Percentiles rank a stretch among this genome's conserved stretches.
Evolutionary conservation across 2,888 invertebrate species (phyloP).

Genomic region (Acronicta aceris): DNA sequence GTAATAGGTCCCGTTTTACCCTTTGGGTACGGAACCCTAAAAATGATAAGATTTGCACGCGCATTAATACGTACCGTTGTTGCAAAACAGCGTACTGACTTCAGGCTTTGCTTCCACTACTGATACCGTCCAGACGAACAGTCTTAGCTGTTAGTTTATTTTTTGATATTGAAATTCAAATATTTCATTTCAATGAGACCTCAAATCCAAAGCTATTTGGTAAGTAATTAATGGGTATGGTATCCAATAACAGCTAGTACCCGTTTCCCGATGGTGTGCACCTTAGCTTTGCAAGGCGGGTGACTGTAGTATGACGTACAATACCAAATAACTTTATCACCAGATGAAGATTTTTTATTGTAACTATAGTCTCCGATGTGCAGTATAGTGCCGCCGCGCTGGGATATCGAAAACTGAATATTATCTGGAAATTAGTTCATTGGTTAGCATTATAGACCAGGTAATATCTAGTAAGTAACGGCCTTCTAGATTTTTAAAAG

Average conservation of each 20-base stretch:
- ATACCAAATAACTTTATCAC: conserved; percentile 58
- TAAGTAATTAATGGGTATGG: conserved; percentile 44
- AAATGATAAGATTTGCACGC: too few relatives aligned
- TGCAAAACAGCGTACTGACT: too few relatives aligned
- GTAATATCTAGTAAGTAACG: too few relatives aligned
- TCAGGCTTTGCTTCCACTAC: too few relatives aligned
- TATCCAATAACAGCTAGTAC: conserved; percentile 29
- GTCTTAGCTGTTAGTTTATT: not conserved
- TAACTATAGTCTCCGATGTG: conserved; percentile 62
- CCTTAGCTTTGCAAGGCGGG: conserved; percentile 58
- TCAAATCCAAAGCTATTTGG: too few relatives aligned
- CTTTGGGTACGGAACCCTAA: too few relatives aligned
- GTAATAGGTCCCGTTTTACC: too few relatives aligned
- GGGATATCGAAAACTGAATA: conserved; percentile 57
- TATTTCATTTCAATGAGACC: too few relatives aligned
- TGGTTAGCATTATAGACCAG: too few relatives aligned
- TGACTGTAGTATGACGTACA: conserved; percentile 62
- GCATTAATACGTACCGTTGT: too few relatives aligned
- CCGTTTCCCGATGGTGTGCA: conserved; percentile 42
- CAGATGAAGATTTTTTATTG: conserved; percentile 53
- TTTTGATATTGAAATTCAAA: too few relatives aligned
- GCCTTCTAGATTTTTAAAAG: too few relatives aligned
- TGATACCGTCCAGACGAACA: not conserved
- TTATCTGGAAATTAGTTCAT: conserved; percentile 27
- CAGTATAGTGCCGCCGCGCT: conserved; percentile 65